Base-by-base conservation (phyloP, 2,797 vertebrate genomes). In the Austrolebias charrua region DNA sequence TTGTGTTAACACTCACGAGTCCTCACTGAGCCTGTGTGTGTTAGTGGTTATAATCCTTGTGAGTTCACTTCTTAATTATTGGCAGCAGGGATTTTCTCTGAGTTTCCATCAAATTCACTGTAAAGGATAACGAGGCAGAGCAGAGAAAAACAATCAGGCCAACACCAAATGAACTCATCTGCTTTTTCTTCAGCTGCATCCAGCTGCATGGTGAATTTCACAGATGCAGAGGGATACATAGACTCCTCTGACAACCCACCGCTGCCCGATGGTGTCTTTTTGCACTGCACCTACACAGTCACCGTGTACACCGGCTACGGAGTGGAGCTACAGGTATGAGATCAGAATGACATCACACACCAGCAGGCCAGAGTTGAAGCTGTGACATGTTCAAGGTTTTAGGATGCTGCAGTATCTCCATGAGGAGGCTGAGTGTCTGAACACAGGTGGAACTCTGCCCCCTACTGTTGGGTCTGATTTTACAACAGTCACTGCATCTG, bases 241-340 rank as follows among this genome's bases (percentile, higher is more conserved):
- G 96, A 98, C 87, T 97, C 96, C 2, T 90, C 90, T 0, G 95
- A 98, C 15, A 95, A 95, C 62, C 94, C 95, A 0, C 95, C 94
- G 0, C 90, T 94, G 78, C 93, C 94, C 0, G 86, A 88, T 51
- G 93, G 83, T 28, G 60, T 78, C 62, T 91, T 90, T 74, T 74
- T 97, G 43, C 94, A 95, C 87, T 98, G 96, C 82, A 95, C 91
- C 2, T 98, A 96, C 93, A 95, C 94, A 0, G 87, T 98, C 82
- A 98, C 94, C 0, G 96, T 99, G 79, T 99, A 98, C 92, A 98
- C 93, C 0, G 97, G 97, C 75, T 99, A 98, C 0, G 97, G 96
- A 0, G 96, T 99, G 3, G 97, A 99, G 80, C 91, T 99, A 31
- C 96, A 99, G 96, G 97, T 97, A 93, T 31, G 3, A 44, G 48